phyloP scores from a whole-genome alignment of 2,888 invertebrate species.

The Drosophila antonietae region DNA sequence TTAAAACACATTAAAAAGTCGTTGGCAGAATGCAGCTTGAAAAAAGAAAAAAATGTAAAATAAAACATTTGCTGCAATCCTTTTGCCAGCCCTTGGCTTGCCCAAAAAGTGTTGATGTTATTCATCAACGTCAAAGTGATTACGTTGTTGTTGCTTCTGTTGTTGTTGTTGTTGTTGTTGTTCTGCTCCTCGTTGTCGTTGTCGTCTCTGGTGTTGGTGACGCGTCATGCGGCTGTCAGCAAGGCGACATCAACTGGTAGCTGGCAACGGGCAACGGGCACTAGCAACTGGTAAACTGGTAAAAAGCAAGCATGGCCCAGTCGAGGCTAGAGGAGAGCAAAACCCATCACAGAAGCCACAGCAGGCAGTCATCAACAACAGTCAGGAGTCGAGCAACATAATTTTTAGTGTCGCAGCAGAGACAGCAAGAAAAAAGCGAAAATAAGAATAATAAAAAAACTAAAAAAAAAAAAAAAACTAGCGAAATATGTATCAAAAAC shows the following conservation, averaged over 20 bases:
- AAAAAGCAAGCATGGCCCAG: constrained; percentile 8
- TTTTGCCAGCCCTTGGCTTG: constrained; percentile 30
- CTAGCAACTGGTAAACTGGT: constrained; percentile 15
- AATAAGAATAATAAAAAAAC: constrained; percentile 4
- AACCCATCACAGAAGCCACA: constrained; percentile 38
- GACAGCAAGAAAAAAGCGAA: constrained; percentile 8
- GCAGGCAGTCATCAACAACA: constrained; percentile 52
- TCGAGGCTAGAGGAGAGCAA: constrained; percentile 3
- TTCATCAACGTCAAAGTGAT: constrained; percentile 68
- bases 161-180: neutral
- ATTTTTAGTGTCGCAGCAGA: constrained; percentile 43
- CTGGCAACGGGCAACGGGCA: constrained; percentile 25
- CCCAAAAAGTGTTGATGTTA: constrained; percentile 60
- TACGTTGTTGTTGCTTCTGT: constrained; percentile 19
- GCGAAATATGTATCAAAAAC: constrained; percentile 18
- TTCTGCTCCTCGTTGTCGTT: constrained; percentile 19
- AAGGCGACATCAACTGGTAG: constrained; percentile 46
- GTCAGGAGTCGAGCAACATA: constrained; percentile 44
- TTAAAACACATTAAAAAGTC: constrained; percentile 24
- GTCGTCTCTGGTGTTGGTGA: constrained; percentile 23
- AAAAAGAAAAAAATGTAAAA: constrained; percentile 2
- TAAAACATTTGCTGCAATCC: constrained; percentile 25
- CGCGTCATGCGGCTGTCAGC: constrained; percentile 52
- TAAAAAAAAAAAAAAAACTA: neutral
- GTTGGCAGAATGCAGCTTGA: constrained; percentile 20